These are phyloP conservation scores for Cylindroiulus punctatus DNA, from an alignment of 2,888 invertebrate species.

Conservation along the genomic window DNA sequence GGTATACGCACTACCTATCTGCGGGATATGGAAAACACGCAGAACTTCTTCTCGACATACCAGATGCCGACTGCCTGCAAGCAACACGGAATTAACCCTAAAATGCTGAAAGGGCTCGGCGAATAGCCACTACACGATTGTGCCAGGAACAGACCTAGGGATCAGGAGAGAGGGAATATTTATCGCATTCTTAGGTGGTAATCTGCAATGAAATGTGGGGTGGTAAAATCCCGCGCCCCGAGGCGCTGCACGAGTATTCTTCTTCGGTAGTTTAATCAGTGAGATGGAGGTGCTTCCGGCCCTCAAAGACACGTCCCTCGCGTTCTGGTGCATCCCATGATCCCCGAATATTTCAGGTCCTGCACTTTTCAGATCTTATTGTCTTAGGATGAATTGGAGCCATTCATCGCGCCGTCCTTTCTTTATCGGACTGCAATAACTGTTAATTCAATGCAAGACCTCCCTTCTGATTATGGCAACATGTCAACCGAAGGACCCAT, in stretches of 20 bases:
- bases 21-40: no score
- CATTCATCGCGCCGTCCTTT: neutral
- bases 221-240: neutral
- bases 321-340: neutral
- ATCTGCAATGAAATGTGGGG: neutral
- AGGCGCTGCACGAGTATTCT: neutral
- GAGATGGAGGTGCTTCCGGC: neutral
- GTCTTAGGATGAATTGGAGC: conserved; percentile 5
- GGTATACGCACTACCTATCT: no score
- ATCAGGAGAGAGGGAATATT: neutral
- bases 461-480: neutral
- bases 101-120: neutral
- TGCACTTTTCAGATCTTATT: neutral
- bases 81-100: neutral
- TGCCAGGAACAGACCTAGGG: neutral
- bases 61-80: neutral
- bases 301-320: neutral
- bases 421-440: conserved; percentile 18
- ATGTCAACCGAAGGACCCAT: conserved; percentile 7
- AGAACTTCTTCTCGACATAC: no score
- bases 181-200: neutral
- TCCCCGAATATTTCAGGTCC: neutral
- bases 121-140: neutral
- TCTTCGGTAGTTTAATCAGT: neutral
- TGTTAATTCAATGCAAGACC: neutral